Conservation (phyloP, 2,797 vertebrate species). For the Austrolebias charrua region DNA sequence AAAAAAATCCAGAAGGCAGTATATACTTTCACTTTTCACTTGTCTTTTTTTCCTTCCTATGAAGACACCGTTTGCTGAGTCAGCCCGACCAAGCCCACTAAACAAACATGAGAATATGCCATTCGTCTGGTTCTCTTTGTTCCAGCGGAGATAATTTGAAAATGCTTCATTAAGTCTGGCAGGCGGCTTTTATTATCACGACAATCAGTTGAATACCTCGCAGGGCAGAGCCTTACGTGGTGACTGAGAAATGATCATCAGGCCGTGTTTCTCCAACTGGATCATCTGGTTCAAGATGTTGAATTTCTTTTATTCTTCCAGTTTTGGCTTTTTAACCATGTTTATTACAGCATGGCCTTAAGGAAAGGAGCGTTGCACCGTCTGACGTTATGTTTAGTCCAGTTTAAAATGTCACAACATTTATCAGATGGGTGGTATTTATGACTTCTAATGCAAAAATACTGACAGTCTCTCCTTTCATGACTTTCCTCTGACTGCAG, state of each 20-base stretch:
- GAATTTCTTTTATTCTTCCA: background rate
- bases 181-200: slow-evolving; percentile 17
- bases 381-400: background rate
- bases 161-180: slow-evolving; percentile 8
- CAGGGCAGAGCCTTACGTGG: slow-evolving; percentile 20
- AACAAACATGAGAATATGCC: slow-evolving; percentile 56
- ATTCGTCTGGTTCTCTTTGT: slow-evolving; percentile 61
- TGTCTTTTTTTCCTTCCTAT: slow-evolving; percentile 13
- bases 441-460: background rate
- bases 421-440: too few relatives aligned
- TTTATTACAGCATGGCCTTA: background rate
- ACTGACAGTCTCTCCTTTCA: too few relatives aligned
- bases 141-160: slow-evolving; percentile 21
- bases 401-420: background rate
- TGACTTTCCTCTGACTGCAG: too few relatives aligned
- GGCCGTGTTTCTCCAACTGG: slow-evolving; percentile 1
- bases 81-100: slow-evolving; percentile 32
- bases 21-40: background rate
- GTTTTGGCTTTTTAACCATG: background rate
- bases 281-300: slow-evolving; percentile 33
- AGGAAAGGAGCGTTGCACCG: background rate
- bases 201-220: slow-evolving; percentile 26
- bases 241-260: background rate
- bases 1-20: background rate
- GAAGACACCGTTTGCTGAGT: slow-evolving; percentile 11